Conservation (phyloP, 1,140 invertebrate species). For the Piezodorus guildinii region DNA sequence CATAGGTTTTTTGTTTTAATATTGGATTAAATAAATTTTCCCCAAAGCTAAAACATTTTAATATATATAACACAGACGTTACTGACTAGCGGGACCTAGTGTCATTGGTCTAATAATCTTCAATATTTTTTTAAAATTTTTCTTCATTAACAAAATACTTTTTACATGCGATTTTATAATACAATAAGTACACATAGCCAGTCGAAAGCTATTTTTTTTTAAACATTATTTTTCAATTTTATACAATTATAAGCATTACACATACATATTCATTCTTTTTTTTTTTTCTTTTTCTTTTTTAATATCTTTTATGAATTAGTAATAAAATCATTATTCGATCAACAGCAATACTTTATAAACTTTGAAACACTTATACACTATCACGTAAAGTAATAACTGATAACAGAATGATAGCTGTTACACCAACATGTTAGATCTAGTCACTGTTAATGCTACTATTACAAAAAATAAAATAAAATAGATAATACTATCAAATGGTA, state of each 20-base stretch:
- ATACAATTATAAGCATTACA: constrained; percentile 14
- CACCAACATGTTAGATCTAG: no score
- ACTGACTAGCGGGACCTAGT: constrained; percentile 26
- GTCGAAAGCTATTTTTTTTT: constrained; percentile 1
- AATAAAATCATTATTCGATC: neutral
- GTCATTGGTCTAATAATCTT: constrained; percentile 22
- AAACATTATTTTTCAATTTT: neutral
- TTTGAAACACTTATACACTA: no score
- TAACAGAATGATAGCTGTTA: no score
- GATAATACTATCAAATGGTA: no score
- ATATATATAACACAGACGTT: constrained; percentile 26
- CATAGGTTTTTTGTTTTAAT: constrained; percentile 18
- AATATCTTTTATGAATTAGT: constrained; percentile 6
- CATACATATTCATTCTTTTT: neutral
- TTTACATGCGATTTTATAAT: constrained; percentile 8
- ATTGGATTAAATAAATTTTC: constrained; percentile 23
- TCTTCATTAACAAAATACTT: constrained; percentile 22
- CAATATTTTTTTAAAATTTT: constrained; percentile 18
- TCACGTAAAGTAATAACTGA: no score
- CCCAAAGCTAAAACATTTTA: constrained; percentile 24
- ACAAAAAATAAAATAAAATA: no score
- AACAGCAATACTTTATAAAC: no score
- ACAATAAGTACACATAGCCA: constrained; percentile 17
- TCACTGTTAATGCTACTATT: no score
- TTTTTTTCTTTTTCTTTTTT: no score